Evolutionary conservation across 1,140 invertebrate species (phyloP).

Genomic region (Gonatopus flavifemur): DNA sequence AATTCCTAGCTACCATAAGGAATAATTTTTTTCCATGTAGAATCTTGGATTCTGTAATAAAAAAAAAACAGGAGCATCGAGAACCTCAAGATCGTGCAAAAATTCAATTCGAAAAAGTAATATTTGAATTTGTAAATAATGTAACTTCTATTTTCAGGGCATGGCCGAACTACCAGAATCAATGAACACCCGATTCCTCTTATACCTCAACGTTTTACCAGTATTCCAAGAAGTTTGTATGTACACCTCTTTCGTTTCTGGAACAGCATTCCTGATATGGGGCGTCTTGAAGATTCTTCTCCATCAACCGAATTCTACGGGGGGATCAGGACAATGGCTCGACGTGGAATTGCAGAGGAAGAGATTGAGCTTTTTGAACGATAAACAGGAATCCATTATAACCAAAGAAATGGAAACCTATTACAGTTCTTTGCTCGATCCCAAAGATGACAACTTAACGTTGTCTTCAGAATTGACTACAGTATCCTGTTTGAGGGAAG

Average conservation of each 20-base stretch:
- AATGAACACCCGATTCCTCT: conserved; percentile 66
- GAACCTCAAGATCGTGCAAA: no score
- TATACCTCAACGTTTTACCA: conserved; percentile 73
- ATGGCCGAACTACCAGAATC: conserved; percentile 66
- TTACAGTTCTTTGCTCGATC: conserved; percentile 48
- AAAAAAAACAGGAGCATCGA: no score
- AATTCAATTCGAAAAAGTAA: no score
- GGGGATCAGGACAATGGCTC: conserved; percentile 31
- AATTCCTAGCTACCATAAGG: no score
- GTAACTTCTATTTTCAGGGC: conserved; percentile 60
- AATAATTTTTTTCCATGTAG: no score
- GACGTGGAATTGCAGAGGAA: conserved; percentile 44
- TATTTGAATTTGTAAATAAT: neutral
- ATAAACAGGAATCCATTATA: conserved; percentile 33
- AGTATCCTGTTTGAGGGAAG: conserved; percentile 38
- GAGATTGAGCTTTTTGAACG: conserved; percentile 37
- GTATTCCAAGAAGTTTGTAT: conserved; percentile 60
- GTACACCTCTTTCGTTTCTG: conserved; percentile 63
- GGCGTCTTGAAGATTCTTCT: conserved; percentile 50
- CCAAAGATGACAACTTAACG: conserved; percentile 33
- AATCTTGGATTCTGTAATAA: no score
- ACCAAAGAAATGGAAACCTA: conserved; percentile 52
- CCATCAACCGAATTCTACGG: conserved; percentile 33
- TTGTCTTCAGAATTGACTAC: neutral
- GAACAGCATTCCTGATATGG: conserved; percentile 57